Base-by-base conservation (phyloP, 1,140 invertebrate species). In the Platyscapa corneri region DNA sequence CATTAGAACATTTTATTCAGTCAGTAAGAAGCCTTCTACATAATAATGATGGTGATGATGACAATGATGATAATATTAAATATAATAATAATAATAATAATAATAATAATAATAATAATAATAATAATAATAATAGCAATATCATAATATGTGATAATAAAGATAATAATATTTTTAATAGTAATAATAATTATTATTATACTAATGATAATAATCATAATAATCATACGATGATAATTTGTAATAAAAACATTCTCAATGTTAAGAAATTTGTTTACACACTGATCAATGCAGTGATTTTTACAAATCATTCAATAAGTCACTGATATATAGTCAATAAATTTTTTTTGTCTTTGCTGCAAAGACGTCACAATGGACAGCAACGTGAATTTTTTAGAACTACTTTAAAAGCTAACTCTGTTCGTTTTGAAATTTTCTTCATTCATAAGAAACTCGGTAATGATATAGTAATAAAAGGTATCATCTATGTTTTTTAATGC, bases 1-100 rank as follows among this genome's bases (percentile, higher is more conserved):
- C 88, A 90, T 89, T 89, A 92, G 93, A 93, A 93, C 92, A 92
- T 93, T 93, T 93, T 93, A 93, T 93, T 93, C 92, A 93, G 92
- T 93, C 92, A 92, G 91, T 93, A 93, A 93, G 92, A 93, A 92
- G 92, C 90, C 90, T 92, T 92, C 92, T 93, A 93, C 92, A 93
- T 89, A 91, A 90, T 90, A 89, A 89, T 91, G 89, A 90, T 90
- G 87, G 89, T 85, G 42, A 74, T 64, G 46, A 84, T 83, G 39
- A 84, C 80, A 67, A 80, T 88, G 70, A 86, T 87, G 64, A 87
- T 87, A 60, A 87, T 82, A 78, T 83, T 88, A 84, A 87, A 84
- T 84, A 86, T 88, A 27, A 82, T 42, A 32, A 70, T 60, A 86
- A 88, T 83, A 30, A 88, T 85, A 32, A 56, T 83, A 86, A 88